Evolutionary conservation across 2,113 vertebrate genomes (phyloP), one percentile per base, ranked within the genome.

Genomic region (Dipodomys ordii): DNA sequence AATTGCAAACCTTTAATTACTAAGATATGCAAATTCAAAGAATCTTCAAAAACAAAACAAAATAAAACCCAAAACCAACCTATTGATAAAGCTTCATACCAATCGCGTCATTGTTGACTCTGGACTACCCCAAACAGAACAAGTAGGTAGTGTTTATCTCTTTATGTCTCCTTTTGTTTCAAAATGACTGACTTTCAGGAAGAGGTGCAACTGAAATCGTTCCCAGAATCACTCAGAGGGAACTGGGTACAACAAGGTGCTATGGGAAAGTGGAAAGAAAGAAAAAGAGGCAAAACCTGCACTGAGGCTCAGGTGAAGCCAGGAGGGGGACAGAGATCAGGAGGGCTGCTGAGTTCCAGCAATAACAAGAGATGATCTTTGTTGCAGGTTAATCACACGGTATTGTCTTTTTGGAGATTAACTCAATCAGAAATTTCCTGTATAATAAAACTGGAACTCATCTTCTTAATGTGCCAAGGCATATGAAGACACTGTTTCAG

Each of bases 111-210:
- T 27, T n/a, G 30, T 91, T 98, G 97, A 96, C 97, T 28, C 62
- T 2, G 23, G 1, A 95, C 97, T 97, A 98, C 57, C 73, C 49
- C 83, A 97, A 97, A 97, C 88, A 97, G 69, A 93, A 88, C 67
- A 72, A 88, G 94, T 95, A 94, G 93, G 94, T 60, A 83, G 93
- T 93, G 88, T 95, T 97, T 97, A 95, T 97, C 96, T 96, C 77
- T 49, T 83, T 77, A 27, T 65, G 89, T 86, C 95, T 97, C 76
- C 87, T 92, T 83, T 18, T 44, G 78, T 97, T 95, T 97, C 96
- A 95, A 93, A 95, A 96, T 94, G 93, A 96, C 96, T 88, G 92
- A 95, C 95, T 96, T 96, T 93, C 87, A 96, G 89, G 92, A 94
- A 95, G 96, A 90, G n/a, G 76, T 65, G 15, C 53, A 90, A 90